Evolutionary conservation across 92 coral and sea anemone species (phyloP), one percentile per base, ranked within the genome.

Genomic region (Siderastrea siderea): DNA sequence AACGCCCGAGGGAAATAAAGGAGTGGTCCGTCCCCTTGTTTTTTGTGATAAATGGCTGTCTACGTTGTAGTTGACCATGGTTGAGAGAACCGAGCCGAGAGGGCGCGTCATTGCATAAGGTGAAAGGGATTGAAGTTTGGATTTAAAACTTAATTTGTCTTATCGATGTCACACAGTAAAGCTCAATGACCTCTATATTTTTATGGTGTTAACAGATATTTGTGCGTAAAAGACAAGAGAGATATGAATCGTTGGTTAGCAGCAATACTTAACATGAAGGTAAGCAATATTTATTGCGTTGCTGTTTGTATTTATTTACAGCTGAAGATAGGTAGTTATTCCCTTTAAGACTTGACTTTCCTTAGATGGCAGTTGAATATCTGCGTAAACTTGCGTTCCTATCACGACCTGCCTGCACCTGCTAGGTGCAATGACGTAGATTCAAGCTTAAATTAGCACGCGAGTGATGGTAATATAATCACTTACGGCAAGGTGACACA

Each of bases 181-280:
- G 6, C 7, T 16, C 11, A 65, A 12, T 46, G 9, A 17, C 70
- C 5, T 1, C 3, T 38, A 47, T 17, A 8, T 38, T 48, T 64
- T 62, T 66, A 9, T 5, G 53, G 13, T 48, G 53, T 75, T 16
- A 60, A n/a, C 14, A 96, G 99, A 78, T 96, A 92, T 81, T 47
- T 96, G 50, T 96, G 99, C 82, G 94, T 90, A 52, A 94, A 94
- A 55, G 98, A 96, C 70, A 95, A 85, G 62, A 52, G 84, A 14
- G 99, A 96, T 26, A 90, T 83, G 93, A 86, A 93, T 52, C 93
- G 96, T 46, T 96, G 99, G 99, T 81, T 96, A 81, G 96, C 96
- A 51, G 93, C 96, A 47, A 91, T 95, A 48, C 90, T 96, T 51
- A 84, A 94, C 58, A 93, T 96, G 98, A 96, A 96, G 96, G 99